Base-by-base conservation (phyloP, 2,888 invertebrate genomes). In the Tricholauxania praeusta region DNA sequence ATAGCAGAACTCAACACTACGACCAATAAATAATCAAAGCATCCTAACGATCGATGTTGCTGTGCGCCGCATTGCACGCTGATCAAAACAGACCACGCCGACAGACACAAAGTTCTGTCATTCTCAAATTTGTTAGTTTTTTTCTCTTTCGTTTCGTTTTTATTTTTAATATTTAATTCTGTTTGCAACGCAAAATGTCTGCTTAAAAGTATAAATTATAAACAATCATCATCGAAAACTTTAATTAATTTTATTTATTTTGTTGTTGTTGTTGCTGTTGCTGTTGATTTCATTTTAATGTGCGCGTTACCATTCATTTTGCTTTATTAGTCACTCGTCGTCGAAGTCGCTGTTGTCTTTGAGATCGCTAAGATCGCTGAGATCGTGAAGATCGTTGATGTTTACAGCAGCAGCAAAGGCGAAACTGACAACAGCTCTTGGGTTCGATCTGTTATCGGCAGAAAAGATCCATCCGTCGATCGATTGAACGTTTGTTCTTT, bases 181-280 rank as follows among this genome's bases (percentile, higher is more conserved):
- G 51, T n/a, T 64, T 19, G 48, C 22, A 12, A 15, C 28, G 17
- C 4, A 57, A 57, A 57, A 57, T 5, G 12, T 19, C 14, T 57
- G 28, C n/a, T 57, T 19, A 22, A 39, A 10, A 39, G 39, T 39
- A 72, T 65, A 65, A 64, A 65, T 72, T 68, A 62, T 72, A 68
- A 72, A 72, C 67, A 66, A 68, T 62, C 60, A 52, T 47, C 39
- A 12, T 65, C 49, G 57, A 14, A 57, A 17, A 48, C 63, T 59
- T 70, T 69, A 73, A 73, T 69, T 73, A 70, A 73, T 73, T 39
- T 39, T 39, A 39, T 39, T 69, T 73, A 59, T 70, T 69, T 70
- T 51, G 4, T 14, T 4, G 12, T 47, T 63, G n/a, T 22, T 72
- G 66, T 72, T 60, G 65, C 52, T 66, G 65, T 66, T 63, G 48